Conservation (phyloP, 2,888 invertebrate species). For the Mystacides longicornis region DNA sequence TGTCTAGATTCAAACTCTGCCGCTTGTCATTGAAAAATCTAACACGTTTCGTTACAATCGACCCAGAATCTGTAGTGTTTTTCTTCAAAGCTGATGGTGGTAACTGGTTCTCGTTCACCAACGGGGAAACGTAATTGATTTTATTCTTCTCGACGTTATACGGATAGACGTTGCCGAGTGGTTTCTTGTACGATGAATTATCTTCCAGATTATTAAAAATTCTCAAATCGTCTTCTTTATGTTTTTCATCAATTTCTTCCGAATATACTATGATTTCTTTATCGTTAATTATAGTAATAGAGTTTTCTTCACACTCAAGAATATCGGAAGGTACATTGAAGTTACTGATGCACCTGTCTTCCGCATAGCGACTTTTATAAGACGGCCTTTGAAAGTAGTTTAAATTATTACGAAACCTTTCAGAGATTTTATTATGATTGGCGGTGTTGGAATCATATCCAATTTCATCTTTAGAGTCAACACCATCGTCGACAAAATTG, state of each 20-base stretch:
- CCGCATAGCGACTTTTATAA: constrained; percentile 22
- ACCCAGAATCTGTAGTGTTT: background rate
- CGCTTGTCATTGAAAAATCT: constrained; percentile 34
- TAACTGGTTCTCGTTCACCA: constrained; percentile 18
- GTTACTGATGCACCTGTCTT: constrained; percentile 25
- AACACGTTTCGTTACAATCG: constrained; percentile 19
- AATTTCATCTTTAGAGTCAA: background rate
- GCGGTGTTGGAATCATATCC: background rate
- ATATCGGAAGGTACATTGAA: constrained; percentile 17
- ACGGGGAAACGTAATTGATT: constrained; percentile 21
- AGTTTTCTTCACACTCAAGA: constrained; percentile 8
- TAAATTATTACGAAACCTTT: constrained; percentile 17
- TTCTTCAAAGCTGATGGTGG: constrained; percentile 8
- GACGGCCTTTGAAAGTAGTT: constrained; percentile 18
- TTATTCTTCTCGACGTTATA: constrained; percentile 18
- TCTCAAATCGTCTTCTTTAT: constrained; percentile 1
- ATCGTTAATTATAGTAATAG: constrained; percentile 18
- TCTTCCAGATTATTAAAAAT: constrained; percentile 1
- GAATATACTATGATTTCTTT: background rate
- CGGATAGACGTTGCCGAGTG: constrained; percentile 6
- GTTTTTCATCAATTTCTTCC: background rate
- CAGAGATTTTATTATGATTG: constrained; percentile 20
- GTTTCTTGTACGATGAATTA: background rate
- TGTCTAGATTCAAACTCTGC: constrained; percentile 43
- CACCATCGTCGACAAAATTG: background rate